phyloP scores from a whole-genome alignment of 1,140 invertebrate genomes.

The Neuroterus valhalla region DNA sequence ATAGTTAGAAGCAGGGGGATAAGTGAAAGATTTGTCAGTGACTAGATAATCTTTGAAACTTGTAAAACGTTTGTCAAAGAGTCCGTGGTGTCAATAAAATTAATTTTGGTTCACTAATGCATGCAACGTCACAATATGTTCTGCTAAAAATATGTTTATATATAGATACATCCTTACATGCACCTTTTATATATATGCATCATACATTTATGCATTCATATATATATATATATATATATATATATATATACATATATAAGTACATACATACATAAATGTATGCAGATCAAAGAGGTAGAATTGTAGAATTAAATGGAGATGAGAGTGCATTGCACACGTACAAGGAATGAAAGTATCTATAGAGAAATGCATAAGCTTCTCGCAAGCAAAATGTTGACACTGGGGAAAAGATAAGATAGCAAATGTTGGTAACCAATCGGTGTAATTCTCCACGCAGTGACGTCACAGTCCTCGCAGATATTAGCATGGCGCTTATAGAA shows the following conservation, averaged over 20 bases:
- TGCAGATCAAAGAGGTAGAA: too few relatives aligned
- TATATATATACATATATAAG: too few relatives aligned
- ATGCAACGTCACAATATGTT: not conserved
- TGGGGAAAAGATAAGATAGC: slow-evolving; percentile 58
- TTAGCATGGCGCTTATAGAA: not conserved
- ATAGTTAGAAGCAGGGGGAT: not conserved
- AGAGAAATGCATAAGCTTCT: slow-evolving; percentile 14
- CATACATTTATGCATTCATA: too few relatives aligned
- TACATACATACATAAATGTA: too few relatives aligned
- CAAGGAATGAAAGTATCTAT: not conserved
- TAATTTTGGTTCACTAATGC: slow-evolving; percentile 1
- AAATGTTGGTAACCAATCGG: slow-evolving; percentile 53
- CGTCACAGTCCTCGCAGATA: slow-evolving; percentile 42
- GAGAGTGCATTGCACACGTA: slow-evolving; percentile 35
- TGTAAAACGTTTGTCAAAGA: slow-evolving; percentile 3
- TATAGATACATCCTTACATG: not conserved
- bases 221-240: too few relatives aligned
- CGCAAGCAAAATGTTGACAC: slow-evolving; percentile 51
- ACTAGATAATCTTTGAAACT: slow-evolving; percentile 16
- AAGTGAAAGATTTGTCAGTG: slow-evolving; percentile 8
- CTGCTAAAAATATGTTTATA: not conserved
- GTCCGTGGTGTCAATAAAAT: not conserved
- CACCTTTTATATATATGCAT: too few relatives aligned
- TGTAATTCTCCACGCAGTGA: slow-evolving; percentile 44
- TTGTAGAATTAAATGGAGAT: slow-evolving; percentile 18